phyloP scores from a whole-genome alignment of 1,140 invertebrate genomes.

The Drosophila subobscura region DNA sequence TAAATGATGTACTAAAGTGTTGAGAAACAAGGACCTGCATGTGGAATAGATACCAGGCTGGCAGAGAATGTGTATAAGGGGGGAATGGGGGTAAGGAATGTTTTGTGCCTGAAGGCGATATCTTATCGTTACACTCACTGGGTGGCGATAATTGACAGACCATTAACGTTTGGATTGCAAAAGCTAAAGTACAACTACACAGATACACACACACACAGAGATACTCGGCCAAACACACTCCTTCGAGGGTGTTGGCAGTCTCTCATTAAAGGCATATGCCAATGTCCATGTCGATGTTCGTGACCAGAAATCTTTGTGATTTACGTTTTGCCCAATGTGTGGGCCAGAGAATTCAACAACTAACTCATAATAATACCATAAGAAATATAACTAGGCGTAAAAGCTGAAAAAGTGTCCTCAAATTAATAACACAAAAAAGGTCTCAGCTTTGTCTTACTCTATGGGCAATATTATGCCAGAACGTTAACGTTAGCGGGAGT shows the following conservation, averaged over 20 bases:
- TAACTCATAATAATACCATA: no score
- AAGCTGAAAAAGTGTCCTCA: no score
- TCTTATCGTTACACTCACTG: slow-evolving; percentile 81
- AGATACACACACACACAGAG: no score
- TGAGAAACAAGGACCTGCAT: slow-evolving; percentile 36
- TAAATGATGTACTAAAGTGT: slow-evolving; percentile 82
- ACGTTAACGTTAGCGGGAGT: no score
- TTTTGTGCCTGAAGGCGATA: slow-evolving; percentile 61
- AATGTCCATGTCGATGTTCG: slow-evolving; percentile 8
- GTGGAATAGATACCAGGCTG: not conserved
- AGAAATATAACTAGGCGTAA: no score
- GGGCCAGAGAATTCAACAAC: no score
- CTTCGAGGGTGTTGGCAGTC: slow-evolving; percentile 16
- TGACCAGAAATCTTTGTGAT: slow-evolving; percentile 20
- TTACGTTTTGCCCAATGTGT: slow-evolving; percentile 11
- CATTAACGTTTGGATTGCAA: slow-evolving; percentile 80
- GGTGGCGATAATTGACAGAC: slow-evolving; percentile 82
- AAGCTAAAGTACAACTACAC: slow-evolving; percentile 51
- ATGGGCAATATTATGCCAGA: no score
- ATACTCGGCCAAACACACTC: slow-evolving; percentile 12
- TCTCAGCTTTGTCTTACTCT: no score
- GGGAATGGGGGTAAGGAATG: slow-evolving; percentile 34
- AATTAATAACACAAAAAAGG: no score
- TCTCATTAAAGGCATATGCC: slow-evolving; percentile 42
- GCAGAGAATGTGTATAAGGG: not conserved